Conservation (phyloP, 2,113 vertebrate genomes). For the Mustela lutreola region DNA sequence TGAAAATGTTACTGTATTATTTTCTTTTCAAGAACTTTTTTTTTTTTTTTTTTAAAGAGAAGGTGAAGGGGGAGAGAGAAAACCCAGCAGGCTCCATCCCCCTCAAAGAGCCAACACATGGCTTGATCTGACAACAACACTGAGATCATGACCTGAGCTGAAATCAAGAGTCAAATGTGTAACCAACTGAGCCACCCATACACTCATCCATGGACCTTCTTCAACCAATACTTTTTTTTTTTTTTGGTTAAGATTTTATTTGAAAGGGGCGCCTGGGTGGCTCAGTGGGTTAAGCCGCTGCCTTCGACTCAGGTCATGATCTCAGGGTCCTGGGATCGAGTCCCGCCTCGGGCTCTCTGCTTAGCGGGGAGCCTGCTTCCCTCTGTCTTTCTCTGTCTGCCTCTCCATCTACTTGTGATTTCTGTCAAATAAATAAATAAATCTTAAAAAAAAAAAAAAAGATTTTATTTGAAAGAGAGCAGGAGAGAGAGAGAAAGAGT, state of each 20-base stretch:
- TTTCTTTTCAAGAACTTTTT: slow-evolving; percentile 29
- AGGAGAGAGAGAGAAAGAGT: neutral
- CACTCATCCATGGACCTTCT: neutral
- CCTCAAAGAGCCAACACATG: neutral
- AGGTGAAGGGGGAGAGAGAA: neutral
- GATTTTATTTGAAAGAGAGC: neutral
- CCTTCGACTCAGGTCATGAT: too few species aligned
- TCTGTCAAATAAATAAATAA: too few species aligned
- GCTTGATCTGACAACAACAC: neutral
- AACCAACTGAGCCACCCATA: neutral
- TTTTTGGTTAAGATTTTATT: neutral
- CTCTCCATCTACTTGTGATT: too few species aligned
- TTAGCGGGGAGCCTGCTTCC: too few species aligned
- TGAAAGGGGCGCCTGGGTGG: neutral
- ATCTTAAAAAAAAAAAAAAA: neutral
- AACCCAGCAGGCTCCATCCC: neutral
- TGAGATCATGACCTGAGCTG: neutral
- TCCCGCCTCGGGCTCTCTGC: too few species aligned
- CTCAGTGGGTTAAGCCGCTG: too few species aligned
- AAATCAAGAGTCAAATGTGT: neutral
- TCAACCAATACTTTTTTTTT: neutral
- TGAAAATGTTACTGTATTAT: neutral
- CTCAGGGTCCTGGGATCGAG: too few species aligned
- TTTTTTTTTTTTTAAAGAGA: neutral
- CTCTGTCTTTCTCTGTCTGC: too few species aligned